A percentile compares a stretch with the other conserved stretches of the same genome.
phyloP scores from a whole-genome alignment of 2,888 invertebrate genomes.

The Tetramorium bicarinatum region DNA sequence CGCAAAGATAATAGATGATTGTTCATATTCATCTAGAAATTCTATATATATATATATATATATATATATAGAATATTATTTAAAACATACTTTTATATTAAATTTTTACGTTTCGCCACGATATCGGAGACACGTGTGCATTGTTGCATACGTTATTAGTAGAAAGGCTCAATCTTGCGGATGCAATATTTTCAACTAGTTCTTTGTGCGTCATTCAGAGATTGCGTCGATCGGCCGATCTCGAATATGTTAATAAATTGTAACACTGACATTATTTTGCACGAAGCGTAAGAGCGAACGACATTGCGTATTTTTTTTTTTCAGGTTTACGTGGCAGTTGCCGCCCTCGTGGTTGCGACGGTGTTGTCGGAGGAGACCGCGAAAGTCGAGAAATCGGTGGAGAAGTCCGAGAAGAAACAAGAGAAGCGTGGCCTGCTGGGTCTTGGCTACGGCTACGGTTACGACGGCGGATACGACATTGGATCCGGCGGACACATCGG shows the following conservation, averaged over 20 bases:
- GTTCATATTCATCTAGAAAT: background rate
- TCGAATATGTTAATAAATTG: background rate
- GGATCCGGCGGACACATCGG: conserved; percentile 87
- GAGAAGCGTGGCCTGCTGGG: conserved; percentile 94
- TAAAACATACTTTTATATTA: background rate
- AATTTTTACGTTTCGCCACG: background rate
- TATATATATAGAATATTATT: no score
- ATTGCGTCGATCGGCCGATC: background rate
- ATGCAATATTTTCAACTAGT: conserved; percentile 43
- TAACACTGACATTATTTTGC: background rate
- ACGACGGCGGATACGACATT: conserved; percentile 92
- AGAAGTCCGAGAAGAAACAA: conserved; percentile 88
- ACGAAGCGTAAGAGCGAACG: background rate
- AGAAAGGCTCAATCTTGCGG: background rate
- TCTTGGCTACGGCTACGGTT: conserved; percentile 94
- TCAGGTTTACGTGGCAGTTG: conserved; percentile 92
- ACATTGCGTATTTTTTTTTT: conserved; percentile 61
- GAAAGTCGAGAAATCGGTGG: conserved; percentile 81
- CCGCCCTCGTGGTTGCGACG: conserved; percentile 91
- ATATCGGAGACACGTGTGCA: background rate
- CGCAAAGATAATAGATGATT: background rate
- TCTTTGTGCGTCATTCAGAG: conserved; percentile 35
- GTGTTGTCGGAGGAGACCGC: conserved; percentile 89
- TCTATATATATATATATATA: no score
- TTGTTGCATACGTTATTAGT: conserved; percentile 1